Conservation (phyloP, 2,113 vertebrate species). For the Plestiodon gilberti region DNA sequence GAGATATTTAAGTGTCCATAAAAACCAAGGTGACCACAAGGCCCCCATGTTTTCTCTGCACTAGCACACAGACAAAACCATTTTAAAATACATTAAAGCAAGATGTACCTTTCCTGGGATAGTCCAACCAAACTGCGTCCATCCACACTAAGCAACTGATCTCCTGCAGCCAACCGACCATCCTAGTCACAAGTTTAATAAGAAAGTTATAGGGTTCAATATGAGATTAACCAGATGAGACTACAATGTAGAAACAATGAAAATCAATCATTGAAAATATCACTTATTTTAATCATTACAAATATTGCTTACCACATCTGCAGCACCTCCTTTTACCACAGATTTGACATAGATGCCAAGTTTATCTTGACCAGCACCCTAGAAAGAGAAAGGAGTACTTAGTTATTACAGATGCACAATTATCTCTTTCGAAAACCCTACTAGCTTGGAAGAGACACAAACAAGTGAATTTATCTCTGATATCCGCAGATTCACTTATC, state of each 20-base stretch:
- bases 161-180: constrained; percentile 93
- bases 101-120: constrained; percentile 91
- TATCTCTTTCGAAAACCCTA: neutral
- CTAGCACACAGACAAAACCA: neutral
- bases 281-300: neutral
- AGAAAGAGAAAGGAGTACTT: neutral
- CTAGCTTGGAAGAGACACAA: neutral
- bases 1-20: neutral
- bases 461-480: neutral
- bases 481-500: no score
- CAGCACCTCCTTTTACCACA: constrained; percentile 96
- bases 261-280: neutral
- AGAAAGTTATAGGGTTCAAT: neutral
- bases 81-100: neutral
- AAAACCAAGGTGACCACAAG: neutral
- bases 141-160: constrained; percentile 95
- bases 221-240: neutral
- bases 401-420: neutral
- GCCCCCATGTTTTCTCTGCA: fast-evolving
- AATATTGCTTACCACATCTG: constrained; percentile 87
- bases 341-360: constrained; percentile 98
- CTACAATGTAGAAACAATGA: neutral
- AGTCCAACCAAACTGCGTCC: constrained; percentile 95
- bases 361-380: constrained; percentile 98
- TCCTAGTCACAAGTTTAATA: constrained; percentile 76